These are phyloP conservation scores for Drepanosiphum platanoidis DNA, from an alignment of 2,888 invertebrate genomes.

Conservation along the genomic window DNA sequence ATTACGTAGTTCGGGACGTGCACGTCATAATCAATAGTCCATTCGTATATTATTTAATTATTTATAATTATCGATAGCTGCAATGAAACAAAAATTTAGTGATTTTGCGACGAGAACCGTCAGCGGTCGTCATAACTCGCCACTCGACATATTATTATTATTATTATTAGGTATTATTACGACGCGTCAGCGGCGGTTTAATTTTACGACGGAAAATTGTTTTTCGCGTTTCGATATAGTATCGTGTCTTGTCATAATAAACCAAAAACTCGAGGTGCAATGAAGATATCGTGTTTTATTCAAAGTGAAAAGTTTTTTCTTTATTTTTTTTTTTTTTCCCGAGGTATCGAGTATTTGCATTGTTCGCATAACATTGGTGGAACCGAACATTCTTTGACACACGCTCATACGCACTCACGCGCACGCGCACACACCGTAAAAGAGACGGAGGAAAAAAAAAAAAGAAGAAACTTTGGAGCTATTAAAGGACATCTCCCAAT, in stretches of 20 bases:
- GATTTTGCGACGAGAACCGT: neutral
- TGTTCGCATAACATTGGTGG: conserved; percentile 12
- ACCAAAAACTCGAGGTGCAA: conserved; percentile 1
- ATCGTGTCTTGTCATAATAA: conserved; percentile 45
- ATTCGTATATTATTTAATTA: too few relatives aligned
- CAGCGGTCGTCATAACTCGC: too few relatives aligned
- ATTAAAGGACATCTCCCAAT: conserved; percentile 60
- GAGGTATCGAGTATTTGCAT: conserved; percentile 17
- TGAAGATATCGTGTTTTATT: conserved; percentile 51
- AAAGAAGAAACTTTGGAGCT: conserved; percentile 49
- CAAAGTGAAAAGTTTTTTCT: conserved; percentile 46
- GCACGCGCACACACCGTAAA: neutral
- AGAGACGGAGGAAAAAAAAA: neutral
- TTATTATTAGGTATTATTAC: too few relatives aligned
- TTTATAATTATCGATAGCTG: too few relatives aligned
- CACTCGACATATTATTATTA: neutral
- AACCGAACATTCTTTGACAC: neutral
- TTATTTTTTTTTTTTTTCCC: conserved; percentile 1
- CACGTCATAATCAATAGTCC: too few relatives aligned
- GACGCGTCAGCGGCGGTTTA: neutral
- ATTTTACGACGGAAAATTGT: neutral
- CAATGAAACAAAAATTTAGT: too few relatives aligned
- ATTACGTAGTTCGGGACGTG: neutral
- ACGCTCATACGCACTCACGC: neutral
- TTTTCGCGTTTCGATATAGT: conserved; percentile 12